These are phyloP conservation scores for Lepus townsendii DNA, from an alignment of 2,797 vertebrate genomes.

Conservation along the genomic window DNA sequence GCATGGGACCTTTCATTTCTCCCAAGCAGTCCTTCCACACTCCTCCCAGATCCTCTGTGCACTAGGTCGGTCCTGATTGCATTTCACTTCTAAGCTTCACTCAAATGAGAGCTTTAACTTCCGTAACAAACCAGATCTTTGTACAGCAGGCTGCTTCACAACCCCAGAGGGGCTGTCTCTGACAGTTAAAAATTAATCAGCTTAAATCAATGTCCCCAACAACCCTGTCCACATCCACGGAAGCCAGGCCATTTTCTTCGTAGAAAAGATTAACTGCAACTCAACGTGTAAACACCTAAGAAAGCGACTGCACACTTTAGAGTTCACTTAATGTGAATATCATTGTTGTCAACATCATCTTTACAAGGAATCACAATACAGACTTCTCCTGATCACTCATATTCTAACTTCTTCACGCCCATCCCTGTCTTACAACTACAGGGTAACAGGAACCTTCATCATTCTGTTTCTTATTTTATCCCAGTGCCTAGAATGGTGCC, in stretches of 20 bases:
- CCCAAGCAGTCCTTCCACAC: neutral
- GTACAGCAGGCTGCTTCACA: neutral
- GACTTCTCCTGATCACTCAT: neutral
- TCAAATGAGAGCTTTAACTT: neutral
- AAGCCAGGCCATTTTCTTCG: neutral
- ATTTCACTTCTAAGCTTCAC: neutral
- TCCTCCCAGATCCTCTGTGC: neutral
- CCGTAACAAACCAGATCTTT: neutral
- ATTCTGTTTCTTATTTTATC: neutral
- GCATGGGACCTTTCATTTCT: neutral
- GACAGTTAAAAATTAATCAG: too few species aligned
- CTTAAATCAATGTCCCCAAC: neutral
- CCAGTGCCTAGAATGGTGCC: neutral
- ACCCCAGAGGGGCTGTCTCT: neutral
- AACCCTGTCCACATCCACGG: fast-evolving
- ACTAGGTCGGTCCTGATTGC: neutral
- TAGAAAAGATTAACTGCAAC: neutral
- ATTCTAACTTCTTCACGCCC: neutral
- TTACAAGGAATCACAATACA: neutral
- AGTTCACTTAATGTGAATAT: neutral
- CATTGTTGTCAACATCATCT: neutral
- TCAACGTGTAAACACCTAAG: neutral
- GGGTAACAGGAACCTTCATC: neutral
- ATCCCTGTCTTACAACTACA: neutral
- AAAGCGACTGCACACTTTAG: neutral